Base-by-base conservation (phyloP, 35 echinoderm and acorn worm genomes). In the Patiria miniata region DNA sequence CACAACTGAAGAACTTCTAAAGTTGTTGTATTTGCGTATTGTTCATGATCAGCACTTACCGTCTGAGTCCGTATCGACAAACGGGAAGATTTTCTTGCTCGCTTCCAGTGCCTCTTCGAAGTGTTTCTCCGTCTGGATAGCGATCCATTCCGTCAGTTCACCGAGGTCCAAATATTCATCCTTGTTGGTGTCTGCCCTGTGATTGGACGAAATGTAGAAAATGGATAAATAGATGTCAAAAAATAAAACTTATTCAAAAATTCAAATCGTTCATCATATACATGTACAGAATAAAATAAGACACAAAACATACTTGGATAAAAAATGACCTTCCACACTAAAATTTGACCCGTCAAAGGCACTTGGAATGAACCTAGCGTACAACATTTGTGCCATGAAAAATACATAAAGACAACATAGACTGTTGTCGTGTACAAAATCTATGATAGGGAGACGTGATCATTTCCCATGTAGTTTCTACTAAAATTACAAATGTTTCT, bases 71-170 rank as follows among this genome's bases (percentile, higher is more conserved):
- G 88, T 90, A 37, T 93, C 91, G 32, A 97, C 88, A 55, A 83
- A 85, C 37, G 95, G 95, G 60, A 97, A 97, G 36, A 90, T 89
- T 40, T 83, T 84, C 85, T 77, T 85, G 57, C 89, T 97, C 23
- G 85, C 56, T 37, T 82, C 73, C 33, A 90, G 37, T 7, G 95
- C 95, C 77, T 97, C 92, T 80, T 79, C 32, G 58, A 87, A 97
- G 86, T 97, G 95, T 78, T 97, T 92, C 14, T 87, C 84, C 19
- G 95, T 97, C 77, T 94, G 93, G 21, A 82, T 47, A 56, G 80
- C 68, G 29, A 97, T 94, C 95, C 95, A 97, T 9, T 84, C 83
- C 2, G 88, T 79, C 18, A 97, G 39, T 53, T 97, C 95, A 1
- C 69, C 51, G 38, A 89, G 8, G 22, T 84, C 57, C 2, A 97